Evolutionary conservation across 2,888 invertebrate species (phyloP).

Genomic region (Trissonchulus latispiculum): DNA sequence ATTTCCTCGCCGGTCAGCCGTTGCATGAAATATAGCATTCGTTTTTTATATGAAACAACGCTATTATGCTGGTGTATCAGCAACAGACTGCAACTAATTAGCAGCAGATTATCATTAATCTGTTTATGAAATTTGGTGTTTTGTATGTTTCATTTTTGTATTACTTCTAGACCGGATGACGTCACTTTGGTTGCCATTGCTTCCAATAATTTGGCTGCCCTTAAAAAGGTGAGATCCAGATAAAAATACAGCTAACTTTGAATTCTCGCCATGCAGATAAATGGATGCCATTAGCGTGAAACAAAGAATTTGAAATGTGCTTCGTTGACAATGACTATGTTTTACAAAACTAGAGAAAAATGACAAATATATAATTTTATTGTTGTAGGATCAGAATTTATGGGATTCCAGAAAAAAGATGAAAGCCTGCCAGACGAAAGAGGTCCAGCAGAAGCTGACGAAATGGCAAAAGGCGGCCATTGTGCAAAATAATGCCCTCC

Average conservation of each 20-base stretch:
- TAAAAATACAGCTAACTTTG: too few species aligned
- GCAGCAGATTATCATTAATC: too few species aligned
- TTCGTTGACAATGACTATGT: too few species aligned
- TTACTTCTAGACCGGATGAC: constrained; percentile 60
- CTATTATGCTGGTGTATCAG: too few species aligned
- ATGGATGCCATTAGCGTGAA: too few species aligned
- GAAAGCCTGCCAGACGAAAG: constrained; percentile 74
- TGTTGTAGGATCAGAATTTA: constrained; percentile 66
- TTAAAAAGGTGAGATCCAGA: constrained; percentile 57
- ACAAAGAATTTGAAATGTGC: too few species aligned
- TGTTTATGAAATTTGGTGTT: too few species aligned
- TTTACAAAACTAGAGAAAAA: neutral
- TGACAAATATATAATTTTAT: neutral
- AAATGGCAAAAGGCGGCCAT: constrained; percentile 67
- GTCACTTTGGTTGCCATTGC: constrained; percentile 78
- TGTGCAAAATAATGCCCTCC: constrained; percentile 75
- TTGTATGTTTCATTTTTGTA: neutral
- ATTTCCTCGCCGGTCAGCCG: too few species aligned
- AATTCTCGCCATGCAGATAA: too few species aligned
- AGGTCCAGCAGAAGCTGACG: constrained; percentile 72
- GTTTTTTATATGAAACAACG: too few species aligned
- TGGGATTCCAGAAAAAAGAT: constrained; percentile 96
- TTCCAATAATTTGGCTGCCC: constrained; percentile 81
- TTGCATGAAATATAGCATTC: too few species aligned
- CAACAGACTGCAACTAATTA: too few species aligned